Conservation (phyloP, 1,140 invertebrate genomes). For the Marisa cornuarietis region DNA sequence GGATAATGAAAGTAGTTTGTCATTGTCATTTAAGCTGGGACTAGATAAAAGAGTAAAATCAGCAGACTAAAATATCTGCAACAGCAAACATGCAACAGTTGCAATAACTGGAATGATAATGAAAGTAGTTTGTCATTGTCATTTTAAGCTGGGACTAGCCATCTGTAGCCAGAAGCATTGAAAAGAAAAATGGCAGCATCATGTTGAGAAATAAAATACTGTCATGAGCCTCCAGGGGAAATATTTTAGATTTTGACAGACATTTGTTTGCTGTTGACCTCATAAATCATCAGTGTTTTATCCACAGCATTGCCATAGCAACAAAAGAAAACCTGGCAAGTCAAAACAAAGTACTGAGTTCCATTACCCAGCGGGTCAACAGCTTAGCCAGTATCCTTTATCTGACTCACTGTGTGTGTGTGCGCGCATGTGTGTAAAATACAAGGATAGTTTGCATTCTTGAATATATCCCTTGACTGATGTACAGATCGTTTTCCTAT, state of each 20-base stretch:
- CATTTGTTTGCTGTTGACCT: not conserved
- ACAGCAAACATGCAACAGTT: too few species aligned
- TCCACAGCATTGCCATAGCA: conserved; percentile 86
- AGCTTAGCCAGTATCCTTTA: conserved; percentile 79
- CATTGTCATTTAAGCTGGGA: not conserved
- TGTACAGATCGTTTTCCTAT: conserved; percentile 80
- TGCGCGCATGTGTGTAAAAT: not conserved
- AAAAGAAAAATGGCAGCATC: not conserved
- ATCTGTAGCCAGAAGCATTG: not conserved
- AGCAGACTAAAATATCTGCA: too few species aligned
- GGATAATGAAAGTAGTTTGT: not conserved
- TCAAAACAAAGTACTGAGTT: conserved; percentile 88
- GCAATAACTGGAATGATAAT: not conserved
- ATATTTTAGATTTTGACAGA: too few species aligned
- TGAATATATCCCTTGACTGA: conserved; percentile 40
- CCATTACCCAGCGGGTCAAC: conserved; percentile 89
- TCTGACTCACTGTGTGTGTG: not conserved
- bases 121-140: not conserved
- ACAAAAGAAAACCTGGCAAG: conserved; percentile 90
- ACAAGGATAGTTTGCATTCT: not conserved
- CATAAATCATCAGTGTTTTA: conserved; percentile 13
- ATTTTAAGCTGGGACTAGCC: not conserved
- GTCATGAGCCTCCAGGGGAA: too few species aligned
- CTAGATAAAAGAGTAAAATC: too few species aligned
- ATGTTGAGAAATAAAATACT: not conserved